A percentile compares a stretch with the other conserved stretches of the same genome.
These are phyloP conservation scores for Dicaeum eximium DNA, from an alignment of 2,113 vertebrate species.

Conservation along the genomic window DNA sequence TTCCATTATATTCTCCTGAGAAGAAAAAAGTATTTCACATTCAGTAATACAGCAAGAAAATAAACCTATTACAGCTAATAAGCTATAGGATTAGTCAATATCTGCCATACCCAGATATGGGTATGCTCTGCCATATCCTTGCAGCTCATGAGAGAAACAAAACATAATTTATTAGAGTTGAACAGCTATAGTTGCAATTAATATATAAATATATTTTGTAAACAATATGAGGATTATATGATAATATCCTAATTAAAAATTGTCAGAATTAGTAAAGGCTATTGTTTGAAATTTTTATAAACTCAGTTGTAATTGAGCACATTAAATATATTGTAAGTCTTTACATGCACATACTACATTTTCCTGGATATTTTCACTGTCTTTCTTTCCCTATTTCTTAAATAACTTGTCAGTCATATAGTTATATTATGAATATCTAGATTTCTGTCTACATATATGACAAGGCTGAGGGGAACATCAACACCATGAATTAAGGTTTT, in stretches of 20 bases:
- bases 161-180: not conserved
- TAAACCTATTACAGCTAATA: not conserved
- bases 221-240: constrained; percentile 7
- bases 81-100: constrained; percentile 5
- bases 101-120: not conserved
- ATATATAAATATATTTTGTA: constrained; percentile 2
- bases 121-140: not conserved
- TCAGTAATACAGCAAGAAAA: constrained; percentile 17
- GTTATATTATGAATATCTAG: not conserved
- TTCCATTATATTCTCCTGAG: constrained; percentile 82
- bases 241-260: not conserved
- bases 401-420: not conserved
- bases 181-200: constrained; percentile 39
- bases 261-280: not conserved
- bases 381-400: not conserved
- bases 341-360: not conserved
- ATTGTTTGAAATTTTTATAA: not conserved
- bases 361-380: not conserved
- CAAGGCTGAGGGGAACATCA: not conserved
- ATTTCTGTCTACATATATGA: not conserved
- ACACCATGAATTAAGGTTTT: not conserved
- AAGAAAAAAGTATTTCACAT: constrained; percentile 31
- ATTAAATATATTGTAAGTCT: not conserved
- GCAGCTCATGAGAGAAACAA: constrained; percentile 18
- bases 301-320: not conserved